Percentiles rank a stretch among this genome's conserved stretches.
Evolutionary conservation across 2,797 vertebrate species (phyloP).

Genomic region (Pteronotus mesoamericanus): DNA sequence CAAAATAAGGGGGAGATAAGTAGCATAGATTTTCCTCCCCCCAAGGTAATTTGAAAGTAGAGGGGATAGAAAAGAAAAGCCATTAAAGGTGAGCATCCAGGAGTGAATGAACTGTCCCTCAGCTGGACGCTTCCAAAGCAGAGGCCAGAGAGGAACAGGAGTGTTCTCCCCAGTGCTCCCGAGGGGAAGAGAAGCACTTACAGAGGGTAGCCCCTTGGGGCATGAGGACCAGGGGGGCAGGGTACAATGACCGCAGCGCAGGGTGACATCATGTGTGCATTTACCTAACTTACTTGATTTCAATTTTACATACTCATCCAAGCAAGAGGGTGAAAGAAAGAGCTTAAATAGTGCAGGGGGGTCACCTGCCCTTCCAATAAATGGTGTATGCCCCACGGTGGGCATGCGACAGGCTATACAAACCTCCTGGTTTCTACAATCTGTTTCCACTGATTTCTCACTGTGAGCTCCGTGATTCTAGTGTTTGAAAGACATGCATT

Average conservation of each 20-base stretch:
- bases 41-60: slow-evolving; percentile 4
- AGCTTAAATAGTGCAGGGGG: neutral
- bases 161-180: neutral
- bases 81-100: neutral
- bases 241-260: neutral
- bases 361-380: neutral
- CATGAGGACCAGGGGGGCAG: too few relatives aligned
- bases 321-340: neutral
- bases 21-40: neutral
- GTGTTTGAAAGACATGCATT: neutral
- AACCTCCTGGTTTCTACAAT: neutral
- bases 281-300: neutral
- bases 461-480: neutral
- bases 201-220: neutral
- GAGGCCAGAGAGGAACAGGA: neutral
- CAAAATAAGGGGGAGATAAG: neutral
- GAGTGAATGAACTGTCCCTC: neutral
- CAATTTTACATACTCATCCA: neutral
- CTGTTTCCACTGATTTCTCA: neutral
- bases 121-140: neutral
- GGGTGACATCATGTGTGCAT: neutral
- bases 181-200: neutral
- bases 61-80: neutral
- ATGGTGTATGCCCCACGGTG: neutral
- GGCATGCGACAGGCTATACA: neutral